Conservation (phyloP, 2,888 invertebrate genomes). For the Eudemis profundana region DNA sequence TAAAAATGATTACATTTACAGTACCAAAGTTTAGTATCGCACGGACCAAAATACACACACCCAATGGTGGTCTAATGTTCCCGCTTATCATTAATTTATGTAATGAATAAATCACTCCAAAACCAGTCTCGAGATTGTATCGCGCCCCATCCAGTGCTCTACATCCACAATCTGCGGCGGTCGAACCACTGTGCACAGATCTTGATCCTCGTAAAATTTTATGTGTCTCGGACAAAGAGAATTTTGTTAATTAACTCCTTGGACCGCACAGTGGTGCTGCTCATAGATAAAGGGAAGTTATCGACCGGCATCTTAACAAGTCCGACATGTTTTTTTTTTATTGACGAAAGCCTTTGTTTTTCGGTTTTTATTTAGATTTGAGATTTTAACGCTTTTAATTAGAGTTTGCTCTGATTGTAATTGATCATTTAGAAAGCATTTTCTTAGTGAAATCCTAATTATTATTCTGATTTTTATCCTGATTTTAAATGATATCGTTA, state of each 20-base stretch:
- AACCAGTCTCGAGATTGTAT: constrained; percentile 16
- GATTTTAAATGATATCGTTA: too few species aligned
- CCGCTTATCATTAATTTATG: constrained; percentile 2
- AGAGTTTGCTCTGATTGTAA: not conserved
- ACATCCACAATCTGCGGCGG: constrained; percentile 52
- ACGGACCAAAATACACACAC: too few species aligned
- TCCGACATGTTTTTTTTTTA: constrained; percentile 41
- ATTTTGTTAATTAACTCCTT: constrained; percentile 83
- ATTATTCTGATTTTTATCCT: too few species aligned
- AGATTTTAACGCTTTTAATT: constrained; percentile 9
- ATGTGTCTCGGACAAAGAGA: constrained; percentile 83
- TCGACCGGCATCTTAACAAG: constrained; percentile 70
- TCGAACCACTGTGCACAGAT: constrained; percentile 67
- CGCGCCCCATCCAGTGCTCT: constrained; percentile 32
- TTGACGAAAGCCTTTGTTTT: constrained; percentile 16
- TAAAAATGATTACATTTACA: too few species aligned
- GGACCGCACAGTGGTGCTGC: constrained; percentile 63
- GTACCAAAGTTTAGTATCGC: too few species aligned
- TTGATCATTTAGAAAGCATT: not conserved
- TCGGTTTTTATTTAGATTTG: not conserved
- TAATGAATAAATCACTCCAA: not conserved
- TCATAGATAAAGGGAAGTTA: constrained; percentile 79
- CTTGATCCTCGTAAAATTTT: constrained; percentile 85
- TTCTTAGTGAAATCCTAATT: constrained; percentile 8
- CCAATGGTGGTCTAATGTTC: too few species aligned